A percentile compares a stretch with the other conserved stretches of the same genome.
phyloP scores from a whole-genome alignment of 1,140 invertebrate species.

The Agraylea sexmaculata region DNA sequence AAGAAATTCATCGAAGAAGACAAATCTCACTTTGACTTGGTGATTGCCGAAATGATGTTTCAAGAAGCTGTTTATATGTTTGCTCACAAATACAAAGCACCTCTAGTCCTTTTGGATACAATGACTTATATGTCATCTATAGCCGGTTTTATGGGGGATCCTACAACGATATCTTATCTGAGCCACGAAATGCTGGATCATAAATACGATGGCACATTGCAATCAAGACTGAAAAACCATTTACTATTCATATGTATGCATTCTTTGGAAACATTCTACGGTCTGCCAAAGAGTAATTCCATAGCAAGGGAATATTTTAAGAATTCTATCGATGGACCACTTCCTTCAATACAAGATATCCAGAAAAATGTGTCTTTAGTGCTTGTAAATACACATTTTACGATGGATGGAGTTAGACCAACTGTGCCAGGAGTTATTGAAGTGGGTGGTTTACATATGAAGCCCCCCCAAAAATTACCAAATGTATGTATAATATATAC shows the following conservation, averaged over 20 bases:
- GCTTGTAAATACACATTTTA: slow-evolving; percentile 24
- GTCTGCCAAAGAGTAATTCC: slow-evolving; percentile 18
- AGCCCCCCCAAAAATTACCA: slow-evolving; percentile 19
- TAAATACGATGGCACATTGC: slow-evolving; percentile 8
- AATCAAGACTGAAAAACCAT: slow-evolving; percentile 13
- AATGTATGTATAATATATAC: too few species aligned
- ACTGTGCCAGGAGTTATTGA: slow-evolving; percentile 1
- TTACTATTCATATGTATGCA: slow-evolving; percentile 11
- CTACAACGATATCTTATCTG: slow-evolving; percentile 28
- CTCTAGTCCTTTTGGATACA: slow-evolving; percentile 10
- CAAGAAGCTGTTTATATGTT: slow-evolving; percentile 17
- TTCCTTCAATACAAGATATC: slow-evolving; percentile 27
- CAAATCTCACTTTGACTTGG: slow-evolving; percentile 14
- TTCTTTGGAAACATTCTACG: slow-evolving; percentile 13
- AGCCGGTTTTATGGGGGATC: slow-evolving; percentile 28
- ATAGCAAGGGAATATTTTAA: slow-evolving; percentile 27
- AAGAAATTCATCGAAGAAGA: slow-evolving; percentile 16
- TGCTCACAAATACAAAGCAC: slow-evolving; percentile 19
- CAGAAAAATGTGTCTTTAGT: slow-evolving; percentile 28
- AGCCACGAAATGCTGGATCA: slow-evolving; percentile 25
- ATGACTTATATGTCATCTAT: slow-evolving; percentile 6
- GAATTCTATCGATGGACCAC: slow-evolving; percentile 13
- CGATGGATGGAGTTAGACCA: slow-evolving; percentile 9
- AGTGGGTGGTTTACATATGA: not conserved
- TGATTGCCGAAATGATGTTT: slow-evolving; percentile 16